Evolutionary conservation across 2,888 invertebrate genomes (phyloP), one percentile per base, ranked within the genome.

Genomic region (Polyommatus iphigenia): DNA sequence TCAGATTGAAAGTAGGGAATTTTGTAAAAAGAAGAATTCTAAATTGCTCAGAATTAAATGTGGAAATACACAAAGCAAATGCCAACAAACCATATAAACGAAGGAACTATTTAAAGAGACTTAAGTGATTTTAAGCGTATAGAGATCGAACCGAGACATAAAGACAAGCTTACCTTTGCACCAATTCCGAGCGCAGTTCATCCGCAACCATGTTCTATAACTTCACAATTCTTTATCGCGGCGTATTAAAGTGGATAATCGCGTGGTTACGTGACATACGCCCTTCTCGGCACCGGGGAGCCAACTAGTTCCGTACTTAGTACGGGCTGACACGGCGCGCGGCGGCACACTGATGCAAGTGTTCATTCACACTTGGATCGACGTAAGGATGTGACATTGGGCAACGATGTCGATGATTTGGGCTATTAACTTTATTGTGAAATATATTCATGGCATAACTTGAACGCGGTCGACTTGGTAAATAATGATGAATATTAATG

Each of bases 281-380:
- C 82, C 87, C 83, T 88, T 90, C 80, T 82, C 78, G 81, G 83
- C 81, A 82, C 82, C 77, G n/a, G 77, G 81, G 78, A 79, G 80
- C 57, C 76, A 79, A 76, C 82, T 80, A 83, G 85, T 87, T 88
- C 87, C 91, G 93, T 93, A 89, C 93, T 92, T 86, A 91, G 93
- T 87, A 93, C 93, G 84, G 92, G 82, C 87, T 93, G 93, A 91
- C 86, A 93, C 93, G 88, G 88, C 84, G 84, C 81, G 84, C 81
- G 81, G 81, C 81, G 84, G 84, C 89, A 87, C 91, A 91, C 91
- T 87, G 87, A 88, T 87, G 90, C 89, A 90, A 85, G 79, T 80
- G 80, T 90, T 90, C 92, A 92, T 91, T 90, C 91, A 91, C 90
- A 89, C 88, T 89, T 83, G 85, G 83, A 82, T 82, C 80, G 57